Conservation (phyloP, 2,888 invertebrate species). For the Ecliptopera silaceata region DNA sequence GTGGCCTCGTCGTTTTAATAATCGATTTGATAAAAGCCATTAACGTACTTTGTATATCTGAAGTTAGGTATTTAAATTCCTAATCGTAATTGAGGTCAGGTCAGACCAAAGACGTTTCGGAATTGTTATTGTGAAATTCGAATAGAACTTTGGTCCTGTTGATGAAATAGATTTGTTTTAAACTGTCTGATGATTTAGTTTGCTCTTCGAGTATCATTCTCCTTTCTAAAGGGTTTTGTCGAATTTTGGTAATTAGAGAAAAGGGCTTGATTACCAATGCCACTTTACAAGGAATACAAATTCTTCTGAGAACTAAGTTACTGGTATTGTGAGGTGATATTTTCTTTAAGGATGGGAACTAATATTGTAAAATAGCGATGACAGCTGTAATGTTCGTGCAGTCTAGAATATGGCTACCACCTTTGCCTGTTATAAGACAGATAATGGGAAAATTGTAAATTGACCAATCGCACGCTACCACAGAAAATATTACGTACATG, state of each 20-base stretch:
- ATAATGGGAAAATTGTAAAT: conserved; percentile 55
- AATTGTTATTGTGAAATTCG: neutral
- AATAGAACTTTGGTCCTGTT: neutral
- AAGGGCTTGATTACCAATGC: too few relatives aligned
- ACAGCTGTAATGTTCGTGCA: conserved; percentile 6
- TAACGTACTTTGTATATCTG: conserved; percentile 15
- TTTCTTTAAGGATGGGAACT: neutral
- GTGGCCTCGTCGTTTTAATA: conserved; percentile 29
- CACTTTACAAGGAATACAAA: too few relatives aligned
- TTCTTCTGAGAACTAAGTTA: too few relatives aligned
- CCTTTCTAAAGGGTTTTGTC: neutral
- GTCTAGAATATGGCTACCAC: conserved; percentile 15
- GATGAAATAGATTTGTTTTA: neutral
- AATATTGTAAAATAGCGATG: neutral
- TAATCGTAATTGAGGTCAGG: conserved; percentile 14
- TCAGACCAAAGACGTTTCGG: conserved; percentile 6
- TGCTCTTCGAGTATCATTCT: neutral
- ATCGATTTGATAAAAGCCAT: conserved; percentile 19
- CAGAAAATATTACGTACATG: conserved; percentile 32
- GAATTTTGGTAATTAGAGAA: too few relatives aligned
- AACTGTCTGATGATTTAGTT: neutral
- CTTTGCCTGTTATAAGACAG: conserved; percentile 20
- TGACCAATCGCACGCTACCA: conserved; percentile 57
- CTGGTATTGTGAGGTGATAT: neutral
- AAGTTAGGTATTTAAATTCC: conserved; percentile 12